Conservation (phyloP, 2,888 invertebrate species). For the Rotaria macrura region DNA sequence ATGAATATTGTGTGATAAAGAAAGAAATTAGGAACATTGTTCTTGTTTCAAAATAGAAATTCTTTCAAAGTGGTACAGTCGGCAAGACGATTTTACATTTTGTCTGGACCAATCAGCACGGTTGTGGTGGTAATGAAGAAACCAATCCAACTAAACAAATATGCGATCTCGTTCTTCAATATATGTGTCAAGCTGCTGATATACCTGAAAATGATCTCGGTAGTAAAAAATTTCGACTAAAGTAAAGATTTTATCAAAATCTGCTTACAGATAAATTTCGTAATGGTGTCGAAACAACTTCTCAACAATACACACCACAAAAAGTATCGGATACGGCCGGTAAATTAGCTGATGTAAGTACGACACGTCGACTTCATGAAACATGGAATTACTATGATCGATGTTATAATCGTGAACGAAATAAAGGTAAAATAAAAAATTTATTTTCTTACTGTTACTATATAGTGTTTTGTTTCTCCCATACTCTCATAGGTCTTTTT, state of each 20-base stretch:
- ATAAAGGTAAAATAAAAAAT: conserved; percentile 41
- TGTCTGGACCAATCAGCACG: conserved; percentile 51
- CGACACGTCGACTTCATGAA: conserved; percentile 43
- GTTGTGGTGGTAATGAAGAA: conserved; percentile 47
- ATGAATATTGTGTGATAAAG: too few relatives aligned
- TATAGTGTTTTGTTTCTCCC: conserved; percentile 40
- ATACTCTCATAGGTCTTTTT: conserved; percentile 45
- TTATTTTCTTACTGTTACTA: conserved; percentile 43
- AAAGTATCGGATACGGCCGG: conserved; percentile 37
- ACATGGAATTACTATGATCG: conserved; percentile 47
- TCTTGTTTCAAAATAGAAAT: conserved; percentile 42
- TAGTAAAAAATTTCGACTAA: background rate
- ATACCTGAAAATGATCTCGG: background rate
- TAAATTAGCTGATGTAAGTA: conserved; percentile 38
- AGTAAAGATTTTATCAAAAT: background rate
- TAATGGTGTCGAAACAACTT: conserved; percentile 42
- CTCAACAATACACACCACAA: conserved; percentile 38
- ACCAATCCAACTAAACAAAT: conserved; percentile 46
- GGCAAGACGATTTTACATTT: conserved; percentile 38
- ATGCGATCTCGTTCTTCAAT: conserved; percentile 46
- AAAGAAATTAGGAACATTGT: too few relatives aligned
- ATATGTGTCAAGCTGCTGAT: conserved; percentile 42
- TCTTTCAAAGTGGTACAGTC: conserved; percentile 44
- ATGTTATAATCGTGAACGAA: conserved; percentile 44
- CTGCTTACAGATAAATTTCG: conserved; percentile 37